phyloP scores from a whole-genome alignment of 2,888 invertebrate genomes.

The Formica aserva region DNA sequence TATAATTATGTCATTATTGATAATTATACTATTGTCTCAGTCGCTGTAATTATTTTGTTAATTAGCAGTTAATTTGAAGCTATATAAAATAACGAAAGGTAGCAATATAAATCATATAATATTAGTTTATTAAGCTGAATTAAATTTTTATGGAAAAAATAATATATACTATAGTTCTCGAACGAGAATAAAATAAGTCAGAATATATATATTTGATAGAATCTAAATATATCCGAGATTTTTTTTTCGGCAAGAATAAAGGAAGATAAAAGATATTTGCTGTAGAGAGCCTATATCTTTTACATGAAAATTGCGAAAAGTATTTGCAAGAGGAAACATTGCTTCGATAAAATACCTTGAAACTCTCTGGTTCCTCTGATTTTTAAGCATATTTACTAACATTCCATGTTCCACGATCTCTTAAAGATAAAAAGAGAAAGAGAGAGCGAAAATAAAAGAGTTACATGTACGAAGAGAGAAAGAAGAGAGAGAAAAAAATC shows the following conservation, averaged over 20 bases:
- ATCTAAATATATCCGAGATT: background rate
- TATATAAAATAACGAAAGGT: background rate
- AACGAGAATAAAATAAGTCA: background rate
- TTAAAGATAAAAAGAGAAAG: constrained; percentile 36
- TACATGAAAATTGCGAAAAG: background rate
- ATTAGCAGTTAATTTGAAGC: constrained; percentile 16
- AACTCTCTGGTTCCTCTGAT: constrained; percentile 60
- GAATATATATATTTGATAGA: background rate
- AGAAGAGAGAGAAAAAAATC: constrained; percentile 45
- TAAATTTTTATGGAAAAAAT: background rate
- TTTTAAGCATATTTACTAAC: constrained; percentile 53
- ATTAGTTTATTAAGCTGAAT: constrained; percentile 1
- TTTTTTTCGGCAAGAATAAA: background rate
- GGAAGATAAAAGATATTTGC: background rate
- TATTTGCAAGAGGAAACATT: background rate
- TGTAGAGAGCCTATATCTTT: background rate
- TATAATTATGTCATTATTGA: constrained; percentile 5
- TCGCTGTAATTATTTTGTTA: background rate
- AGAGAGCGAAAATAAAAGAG: constrained; percentile 52
- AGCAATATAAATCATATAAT: background rate
- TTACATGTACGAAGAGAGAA: constrained; percentile 38
- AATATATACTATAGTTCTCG: background rate
- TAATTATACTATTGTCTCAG: background rate
- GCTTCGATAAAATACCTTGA: constrained; percentile 56
- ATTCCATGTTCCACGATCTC: constrained; percentile 48